Evolutionary conservation across 1,140 invertebrate species (phyloP), one percentile per base, ranked within the genome.

Genomic region (Bilobella aurantiaca): DNA sequence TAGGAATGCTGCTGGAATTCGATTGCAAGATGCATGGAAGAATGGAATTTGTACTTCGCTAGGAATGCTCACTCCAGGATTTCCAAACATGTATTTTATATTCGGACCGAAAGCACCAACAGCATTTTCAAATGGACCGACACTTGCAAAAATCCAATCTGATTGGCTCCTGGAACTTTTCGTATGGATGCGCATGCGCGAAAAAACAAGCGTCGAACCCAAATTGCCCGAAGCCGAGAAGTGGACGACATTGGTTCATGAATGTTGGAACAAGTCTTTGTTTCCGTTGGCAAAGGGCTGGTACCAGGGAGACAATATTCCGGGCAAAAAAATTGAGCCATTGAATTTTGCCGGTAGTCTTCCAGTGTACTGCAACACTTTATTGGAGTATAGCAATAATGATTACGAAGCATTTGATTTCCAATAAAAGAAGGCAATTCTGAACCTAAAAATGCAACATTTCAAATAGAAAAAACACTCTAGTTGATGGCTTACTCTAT

Each of bases 91-190:
- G 62, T 63, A 58, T 27, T 63, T 21, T 5, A 14, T 23, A 3
- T 63, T 56, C 56, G 62, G 62, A 25, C 62, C 62, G n/a, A 37
- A 63, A 14, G 62, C 18, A 12, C 62, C 62, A 12, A 63, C 62
- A 58, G 62, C 62, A 30, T 63, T 63, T 34, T 63, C 42, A 3
- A 63, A 63, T 27, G 62, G 62, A 3, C 62, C 62, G 8, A 63
- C 46, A 8, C 14, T 5, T 14, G 37, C 8, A 3, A 21, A 28
- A 2, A 49, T 53, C n/a, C 62, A 63, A 31, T 21, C 2, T 14
- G 46, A 63, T 16, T 63, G 37, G 42, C 2, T 63, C 2, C 16
- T 27, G 5, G 37, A 63, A 3, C 31, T 63, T 14, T 31, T 63
- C 12, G 21, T 58, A 2, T 27, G 31, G 28, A 63, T 63, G 37